These are phyloP conservation scores for Mesaphorura yosii DNA, from an alignment of 1,140 invertebrate species.

Conservation along the genomic window DNA sequence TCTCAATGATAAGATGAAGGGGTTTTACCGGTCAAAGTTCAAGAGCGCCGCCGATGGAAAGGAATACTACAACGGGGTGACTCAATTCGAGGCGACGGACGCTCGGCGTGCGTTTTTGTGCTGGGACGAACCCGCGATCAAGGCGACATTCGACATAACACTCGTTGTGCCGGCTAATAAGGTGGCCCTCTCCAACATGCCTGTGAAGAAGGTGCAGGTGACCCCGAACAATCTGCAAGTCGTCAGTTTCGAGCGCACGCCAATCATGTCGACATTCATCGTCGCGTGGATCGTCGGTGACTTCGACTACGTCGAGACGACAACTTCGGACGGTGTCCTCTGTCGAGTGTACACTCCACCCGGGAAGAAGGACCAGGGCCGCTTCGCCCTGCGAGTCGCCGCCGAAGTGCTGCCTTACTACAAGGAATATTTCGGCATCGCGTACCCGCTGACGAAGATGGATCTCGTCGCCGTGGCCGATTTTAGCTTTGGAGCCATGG, in stretches of 20 bases:
- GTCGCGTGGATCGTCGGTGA: slow-evolving; percentile 87
- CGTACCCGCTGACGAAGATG: slow-evolving; percentile 90
- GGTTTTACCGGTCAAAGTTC: slow-evolving; percentile 86
- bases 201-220: slow-evolving; percentile 47
- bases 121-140: slow-evolving; percentile 93
- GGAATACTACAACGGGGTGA: slow-evolving; percentile 72
- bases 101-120: slow-evolving; percentile 89
- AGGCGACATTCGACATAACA: slow-evolving; percentile 86
- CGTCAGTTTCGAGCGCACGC: slow-evolving; percentile 70
- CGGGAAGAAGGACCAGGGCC: slow-evolving; percentile 81
- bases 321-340: slow-evolving; percentile 62
- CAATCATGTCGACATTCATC: slow-evolving; percentile 93
- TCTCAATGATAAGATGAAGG: slow-evolving; percentile 89
- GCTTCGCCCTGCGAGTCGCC: slow-evolving; percentile 78
- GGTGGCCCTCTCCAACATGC: slow-evolving; percentile 90
- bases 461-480: slow-evolving; percentile 91
- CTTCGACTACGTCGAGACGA: slow-evolving; percentile 82
- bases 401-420: slow-evolving; percentile 81
- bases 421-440: slow-evolving; percentile 86
- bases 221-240: slow-evolving; percentile 41
- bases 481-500: slow-evolving; percentile 80
- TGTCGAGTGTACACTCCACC: slow-evolving; percentile 86
- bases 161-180: slow-evolving; percentile 62
- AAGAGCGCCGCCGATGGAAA: slow-evolving; percentile 51
- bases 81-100: slow-evolving; percentile 88